Base-by-base conservation (phyloP, 2,888 invertebrate genomes). In the Drosophila differens region DNA sequence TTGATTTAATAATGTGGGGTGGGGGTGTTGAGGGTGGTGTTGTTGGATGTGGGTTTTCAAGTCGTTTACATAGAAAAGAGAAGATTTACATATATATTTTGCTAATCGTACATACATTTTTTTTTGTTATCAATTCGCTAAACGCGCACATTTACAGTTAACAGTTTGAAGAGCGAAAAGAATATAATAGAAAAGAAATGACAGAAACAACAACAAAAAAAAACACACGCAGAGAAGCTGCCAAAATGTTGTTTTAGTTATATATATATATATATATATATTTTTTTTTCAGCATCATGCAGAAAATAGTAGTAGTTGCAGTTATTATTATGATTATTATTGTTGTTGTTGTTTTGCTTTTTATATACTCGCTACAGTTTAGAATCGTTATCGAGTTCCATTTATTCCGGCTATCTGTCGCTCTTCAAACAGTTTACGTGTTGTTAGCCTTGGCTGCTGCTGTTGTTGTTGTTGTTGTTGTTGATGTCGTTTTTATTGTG, bases 101-200 rank as follows among this genome's bases (percentile, higher is more conserved):
- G 77, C 89, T 83, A 88, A 72, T 85, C 59, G 74, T 79, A 83
- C 70, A 88, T 80, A 69, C 70, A 82, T 79, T 79, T 78, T 70
- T 44, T 70, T 78, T 76, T 52, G 72, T 74, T 57, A 70, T 70
- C 59, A 60, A 58, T 70, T 84, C 47, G 60, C 62, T 78, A 71
- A 66, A 49, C 72, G 73, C 81, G 73, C 72, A 75, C 54, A 70
- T 65, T 71, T 53, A 62, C 57, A 70, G n/a, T 51, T 55, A 61
- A 49, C 41, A 52, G 33, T 37, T 44, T 25, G 33, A 44, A 59
- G 39, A 64, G 39, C 55, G 33, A 44, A 51, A 32, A 49, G 22
- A 52, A 51, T 12, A 59, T 30, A 37, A 47, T 44, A 52, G n/a
- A 74, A 47, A 51, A 25, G 47, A 47, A 33, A 37, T 22, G 22